Base-by-base conservation (phyloP, 2,888 invertebrate genomes). In the Sinelater perroti region DNA sequence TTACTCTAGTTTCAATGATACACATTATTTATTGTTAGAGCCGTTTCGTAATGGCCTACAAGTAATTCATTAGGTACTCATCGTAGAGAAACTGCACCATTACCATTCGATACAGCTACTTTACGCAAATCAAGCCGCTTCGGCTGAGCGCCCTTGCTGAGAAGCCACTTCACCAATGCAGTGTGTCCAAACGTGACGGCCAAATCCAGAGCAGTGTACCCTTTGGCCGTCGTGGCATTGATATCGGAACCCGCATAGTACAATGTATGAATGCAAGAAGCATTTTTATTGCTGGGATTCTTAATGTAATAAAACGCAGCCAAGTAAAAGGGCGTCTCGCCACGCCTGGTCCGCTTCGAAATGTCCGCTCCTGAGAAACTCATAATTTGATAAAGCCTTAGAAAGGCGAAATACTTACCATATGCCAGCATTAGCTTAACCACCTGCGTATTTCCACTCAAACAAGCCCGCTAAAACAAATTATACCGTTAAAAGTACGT, bases 141-240 rank as follows among this genome's bases (percentile, higher is more conserved):
- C 1, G 72, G 72, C 8, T 46, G 31, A 4, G 72, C 73, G 4
- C 69, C 69, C 60, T 73, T 73, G n/a, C 51, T 28, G 10, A 73
- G 36, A 30, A 73, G 56, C 75, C 75, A 75, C 49, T 65, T 68
- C 1, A 70, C 68, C 6, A 76, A 61, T 1, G 67, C 35, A 1
- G 67, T 68, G 57, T 75, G 74, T 7, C 75, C 75, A 58, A 73
- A 74, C 56, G 64, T 65, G 10, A 73, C 71, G 6, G 75, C 75
- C 46, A 74, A 62, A 57, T 76, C 75, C n/a, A 76, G 33, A 2
- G 75, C 66, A 2, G 69, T 70, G 17, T 68, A 67, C 0, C 72
- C 70, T 38, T 70, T 70, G 16, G 47, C 54, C 50, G 70, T 73
- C 2, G 68, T 63, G 49, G 67, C 72, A 51, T 76, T 70, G 11